These are phyloP conservation scores for Peromyscus aztecus DNA, from an alignment of 2,797 vertebrate species.

Conservation along the genomic window DNA sequence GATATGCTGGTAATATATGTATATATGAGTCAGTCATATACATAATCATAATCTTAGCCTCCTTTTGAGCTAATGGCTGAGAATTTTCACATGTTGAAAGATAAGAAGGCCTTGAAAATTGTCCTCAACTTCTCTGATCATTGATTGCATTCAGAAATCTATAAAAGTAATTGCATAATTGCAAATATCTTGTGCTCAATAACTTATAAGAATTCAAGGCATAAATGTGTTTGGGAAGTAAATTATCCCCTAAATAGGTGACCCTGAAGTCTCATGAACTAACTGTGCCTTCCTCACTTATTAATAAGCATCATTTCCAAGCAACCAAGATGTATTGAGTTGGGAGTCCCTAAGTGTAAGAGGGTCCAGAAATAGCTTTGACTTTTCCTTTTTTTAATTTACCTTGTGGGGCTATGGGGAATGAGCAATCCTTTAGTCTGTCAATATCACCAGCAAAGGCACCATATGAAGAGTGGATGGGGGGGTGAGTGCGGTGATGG, in stretches of 20 bases:
- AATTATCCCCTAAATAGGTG: conserved; percentile 58
- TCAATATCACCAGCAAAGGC: conserved; percentile 84
- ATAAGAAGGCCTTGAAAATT: conserved; percentile 7
- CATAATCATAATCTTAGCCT: not conserved
- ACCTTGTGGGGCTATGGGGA: conserved; percentile 88
- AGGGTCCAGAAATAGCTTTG: conserved; percentile 89
- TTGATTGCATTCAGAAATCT: not conserved
- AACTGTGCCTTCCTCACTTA: conserved; percentile 85
- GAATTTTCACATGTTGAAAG: not conserved
- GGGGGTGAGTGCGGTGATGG: not conserved
- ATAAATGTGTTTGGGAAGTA: conserved; percentile 65
- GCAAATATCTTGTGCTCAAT: conserved; percentile 49
- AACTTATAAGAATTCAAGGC: conserved; percentile 26
- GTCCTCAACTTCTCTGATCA: not conserved
- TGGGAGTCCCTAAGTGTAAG: conserved; percentile 87
- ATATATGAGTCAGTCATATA: not conserved
- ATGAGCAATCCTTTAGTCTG: conserved; percentile 88
- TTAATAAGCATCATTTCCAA: conserved; percentile 89
- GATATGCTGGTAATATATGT: not conserved
- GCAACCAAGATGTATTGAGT: conserved; percentile 89
- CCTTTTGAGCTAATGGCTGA: conserved; percentile 26
- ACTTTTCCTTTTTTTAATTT: conserved; percentile 90
- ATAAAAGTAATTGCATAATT: conserved; percentile 20
- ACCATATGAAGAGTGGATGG: conserved; percentile 70
- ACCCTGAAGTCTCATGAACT: conserved; percentile 79